Base-by-base conservation (phyloP, 1,140 invertebrate genomes). In the Pteromalus puparum region DNA sequence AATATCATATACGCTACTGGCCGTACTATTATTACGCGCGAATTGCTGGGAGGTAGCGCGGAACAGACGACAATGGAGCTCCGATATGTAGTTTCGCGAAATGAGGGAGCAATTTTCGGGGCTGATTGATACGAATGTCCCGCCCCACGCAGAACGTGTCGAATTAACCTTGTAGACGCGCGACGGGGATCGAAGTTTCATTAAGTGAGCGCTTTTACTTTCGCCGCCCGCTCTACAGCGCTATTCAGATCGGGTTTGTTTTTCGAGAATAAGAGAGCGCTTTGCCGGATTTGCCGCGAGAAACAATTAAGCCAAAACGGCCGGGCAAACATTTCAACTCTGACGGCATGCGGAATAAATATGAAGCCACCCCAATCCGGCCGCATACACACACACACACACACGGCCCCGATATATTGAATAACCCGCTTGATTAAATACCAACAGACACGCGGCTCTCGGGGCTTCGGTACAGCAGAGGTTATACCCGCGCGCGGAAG, bases 371-470 rank as follows among this genome's bases (percentile, higher is more conserved):
- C 21, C 6, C 53, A 61, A 61, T 61, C 53, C 53, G 13, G 18
- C 15, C 13, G 18, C 15, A 34, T 5, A 10, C 15, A n/a, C 38
- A 42, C 38, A 61, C 13, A 53, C 15, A 34, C 18, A 10, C 15
- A n/a, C 38, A 42, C 38, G n/a, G 24, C 65, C n/a, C 67, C 78
- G 81, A 86, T 86, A 86, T 86, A 86, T 84, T 84, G 82, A 86
- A 86, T 84, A 81, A 84, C 82, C 75, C 70, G 81, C 82, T 79
- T 86, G 85, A 86, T 86, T 86, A 86, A 86, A 79, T 86, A 82
- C 85, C 80, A 81, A 84, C 38, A 86, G n/a, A n/a, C n/a, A n/a
- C 67, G 67, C 26, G n/a, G n/a, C 26, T n/a, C n/a, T 28, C 26
- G 9, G 67, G 26, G 38, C 38, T 42, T 42, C 38, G 9, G 38